Evolutionary conservation across 2,888 invertebrate species (phyloP).

Genomic region (Rapana venosa): DNA sequence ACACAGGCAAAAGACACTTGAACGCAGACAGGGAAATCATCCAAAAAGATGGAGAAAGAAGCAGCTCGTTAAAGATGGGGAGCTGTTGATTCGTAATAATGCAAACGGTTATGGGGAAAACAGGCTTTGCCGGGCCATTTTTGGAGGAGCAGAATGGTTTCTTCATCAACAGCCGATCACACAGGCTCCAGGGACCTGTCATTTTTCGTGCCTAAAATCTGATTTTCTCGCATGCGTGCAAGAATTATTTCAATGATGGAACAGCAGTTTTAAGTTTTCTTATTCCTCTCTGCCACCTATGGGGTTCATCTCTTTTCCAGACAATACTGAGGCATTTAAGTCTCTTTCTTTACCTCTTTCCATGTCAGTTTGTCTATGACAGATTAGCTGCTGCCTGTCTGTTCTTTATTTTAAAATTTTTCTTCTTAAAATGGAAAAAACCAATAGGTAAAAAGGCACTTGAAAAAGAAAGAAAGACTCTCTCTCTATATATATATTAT

Average conservation of each 20-base stretch:
- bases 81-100: slow-evolving; percentile 6
- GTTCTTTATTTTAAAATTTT: too few relatives aligned
- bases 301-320: neutral
- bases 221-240: neutral
- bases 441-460: too few relatives aligned
- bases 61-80: too few relatives aligned
- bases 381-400: too few relatives aligned
- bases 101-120: neutral
- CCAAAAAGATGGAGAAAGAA: neutral
- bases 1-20: too few relatives aligned
- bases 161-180: neutral
- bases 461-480: too few relatives aligned
- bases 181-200: neutral
- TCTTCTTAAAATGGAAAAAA: too few relatives aligned
- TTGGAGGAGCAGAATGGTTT: neutral
- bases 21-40: neutral
- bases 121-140: neutral
- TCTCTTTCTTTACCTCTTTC: too few relatives aligned
- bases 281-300: neutral
- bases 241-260: neutral
- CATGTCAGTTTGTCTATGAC: too few relatives aligned
- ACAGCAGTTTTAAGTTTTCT: neutral
- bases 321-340: neutral
- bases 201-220: neutral
- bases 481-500: too few relatives aligned